Conservation (phyloP, 1,140 invertebrate genomes). For the Dendrolimus punctatus region DNA sequence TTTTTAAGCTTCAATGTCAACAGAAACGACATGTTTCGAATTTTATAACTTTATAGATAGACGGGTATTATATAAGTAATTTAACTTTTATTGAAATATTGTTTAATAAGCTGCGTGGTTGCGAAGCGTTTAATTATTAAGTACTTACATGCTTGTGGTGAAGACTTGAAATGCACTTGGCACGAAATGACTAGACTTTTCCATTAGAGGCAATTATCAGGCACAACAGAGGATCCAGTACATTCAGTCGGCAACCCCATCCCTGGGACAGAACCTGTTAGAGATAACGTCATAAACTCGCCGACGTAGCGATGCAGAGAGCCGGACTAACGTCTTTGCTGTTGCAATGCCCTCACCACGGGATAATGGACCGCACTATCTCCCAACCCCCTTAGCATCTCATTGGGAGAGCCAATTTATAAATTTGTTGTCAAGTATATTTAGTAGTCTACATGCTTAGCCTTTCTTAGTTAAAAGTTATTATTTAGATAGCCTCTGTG, state of each 20-base stretch:
- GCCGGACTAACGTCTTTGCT: slow-evolving; percentile 62
- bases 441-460: too few species aligned
- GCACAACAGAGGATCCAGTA: slow-evolving; percentile 55
- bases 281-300: slow-evolving; percentile 69
- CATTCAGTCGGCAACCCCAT: slow-evolving; percentile 44
- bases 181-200: slow-evolving; percentile 65
- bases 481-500: too few species aligned
- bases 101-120: not conserved
- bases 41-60: too few species aligned
- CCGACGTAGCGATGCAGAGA: slow-evolving; percentile 55
- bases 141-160: slow-evolving; percentile 53
- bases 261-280: slow-evolving; percentile 58
- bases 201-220: slow-evolving; percentile 69
- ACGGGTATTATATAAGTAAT: too few species aligned
- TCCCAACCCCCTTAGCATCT: not conserved
- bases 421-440: too few species aligned
- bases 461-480: too few species aligned
- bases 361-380: slow-evolving; percentile 48
- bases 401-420: not conserved
- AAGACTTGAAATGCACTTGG: slow-evolving; percentile 66
- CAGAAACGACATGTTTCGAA: too few species aligned
- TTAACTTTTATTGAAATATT: too few species aligned
- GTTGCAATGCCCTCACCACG: slow-evolving; percentile 50
- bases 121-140: slow-evolving; percentile 53
- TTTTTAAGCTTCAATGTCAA: too few species aligned